Conservation (phyloP, 2,888 invertebrate species). For the Cacoxenus indagator region DNA sequence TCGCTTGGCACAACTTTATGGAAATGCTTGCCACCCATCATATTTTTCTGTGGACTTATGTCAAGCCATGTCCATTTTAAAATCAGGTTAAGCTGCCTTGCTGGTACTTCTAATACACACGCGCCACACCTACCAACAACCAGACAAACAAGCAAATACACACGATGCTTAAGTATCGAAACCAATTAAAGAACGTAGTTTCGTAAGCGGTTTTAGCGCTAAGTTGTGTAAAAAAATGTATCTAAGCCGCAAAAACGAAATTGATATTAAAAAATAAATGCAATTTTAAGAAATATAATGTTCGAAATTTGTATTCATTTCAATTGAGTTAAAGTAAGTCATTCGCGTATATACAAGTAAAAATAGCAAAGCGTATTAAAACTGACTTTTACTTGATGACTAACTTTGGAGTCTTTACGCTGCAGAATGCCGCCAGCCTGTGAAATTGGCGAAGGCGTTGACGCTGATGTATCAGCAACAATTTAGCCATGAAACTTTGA, state of each 20-base stretch:
- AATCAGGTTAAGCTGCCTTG: no score
- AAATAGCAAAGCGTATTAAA: neutral
- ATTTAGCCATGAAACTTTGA: slow-evolving; percentile 33
- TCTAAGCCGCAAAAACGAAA: neutral
- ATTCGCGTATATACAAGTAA: neutral
- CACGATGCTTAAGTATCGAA: slow-evolving; percentile 40
- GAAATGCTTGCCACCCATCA: no score
- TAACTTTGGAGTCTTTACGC: neutral
- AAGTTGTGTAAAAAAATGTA: slow-evolving; percentile 33
- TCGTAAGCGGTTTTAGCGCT: slow-evolving; percentile 31
- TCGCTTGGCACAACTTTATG: no score
- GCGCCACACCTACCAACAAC: no score
- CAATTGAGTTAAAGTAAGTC: neutral
- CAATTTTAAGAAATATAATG: slow-evolving; percentile 11
- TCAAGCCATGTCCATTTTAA: no score
- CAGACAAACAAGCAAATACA: slow-evolving; percentile 31
- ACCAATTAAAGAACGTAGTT: slow-evolving; percentile 34
- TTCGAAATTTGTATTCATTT: neutral
- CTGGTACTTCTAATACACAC: no score
- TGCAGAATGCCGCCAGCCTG: neutral
- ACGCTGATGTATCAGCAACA: slow-evolving; percentile 20
- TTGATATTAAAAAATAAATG: slow-evolving; percentile 4
- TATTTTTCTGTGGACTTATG: no score
- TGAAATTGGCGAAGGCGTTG: no score
- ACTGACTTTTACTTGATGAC: neutral